Evolutionary conservation across 2,113 vertebrate genomes (phyloP).

Genomic region (Triplophysa tibetana): DNA sequence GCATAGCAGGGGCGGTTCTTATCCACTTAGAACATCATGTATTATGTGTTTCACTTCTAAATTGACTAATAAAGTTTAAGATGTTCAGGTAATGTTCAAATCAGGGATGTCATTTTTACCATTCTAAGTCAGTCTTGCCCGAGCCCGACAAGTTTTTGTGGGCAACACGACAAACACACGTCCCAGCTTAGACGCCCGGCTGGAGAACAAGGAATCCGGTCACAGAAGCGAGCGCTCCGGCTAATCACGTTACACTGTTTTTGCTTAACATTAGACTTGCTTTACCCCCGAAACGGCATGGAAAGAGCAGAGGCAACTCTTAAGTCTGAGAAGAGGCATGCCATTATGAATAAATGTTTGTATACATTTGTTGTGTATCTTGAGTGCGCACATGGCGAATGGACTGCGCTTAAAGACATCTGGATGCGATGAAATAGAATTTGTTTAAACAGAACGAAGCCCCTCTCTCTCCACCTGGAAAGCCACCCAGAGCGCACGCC

Average conservation of each 20-base stretch:
- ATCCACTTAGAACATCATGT: constrained; percentile 70
- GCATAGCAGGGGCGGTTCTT: constrained; percentile 73
- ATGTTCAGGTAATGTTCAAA: constrained; percentile 8
- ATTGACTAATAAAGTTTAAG: background rate
- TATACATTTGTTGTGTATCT: constrained; percentile 75
- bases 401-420: constrained; percentile 80
- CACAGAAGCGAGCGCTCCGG: constrained; percentile 25
- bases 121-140: background rate
- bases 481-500: constrained; percentile 73
- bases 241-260: constrained; percentile 56
- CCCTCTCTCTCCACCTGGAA: constrained; percentile 56
- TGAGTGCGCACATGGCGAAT: constrained; percentile 67
- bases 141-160: constrained; percentile 18
- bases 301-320: constrained; percentile 55
- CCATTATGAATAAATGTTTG: constrained; percentile 77
- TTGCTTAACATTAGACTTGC: constrained; percentile 57
- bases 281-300: constrained; percentile 42
- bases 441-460: constrained; percentile 79
- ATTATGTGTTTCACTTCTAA: background rate
- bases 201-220: constrained; percentile 43
- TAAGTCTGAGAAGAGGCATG: constrained; percentile 74
- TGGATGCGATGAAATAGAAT: constrained; percentile 80
- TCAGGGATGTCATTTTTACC: background rate
- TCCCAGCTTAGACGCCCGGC: constrained; percentile 14
- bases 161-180: constrained; percentile 33